phyloP scores from a whole-genome alignment of 2,113 vertebrate species.

The Semnornis frantzii region DNA sequence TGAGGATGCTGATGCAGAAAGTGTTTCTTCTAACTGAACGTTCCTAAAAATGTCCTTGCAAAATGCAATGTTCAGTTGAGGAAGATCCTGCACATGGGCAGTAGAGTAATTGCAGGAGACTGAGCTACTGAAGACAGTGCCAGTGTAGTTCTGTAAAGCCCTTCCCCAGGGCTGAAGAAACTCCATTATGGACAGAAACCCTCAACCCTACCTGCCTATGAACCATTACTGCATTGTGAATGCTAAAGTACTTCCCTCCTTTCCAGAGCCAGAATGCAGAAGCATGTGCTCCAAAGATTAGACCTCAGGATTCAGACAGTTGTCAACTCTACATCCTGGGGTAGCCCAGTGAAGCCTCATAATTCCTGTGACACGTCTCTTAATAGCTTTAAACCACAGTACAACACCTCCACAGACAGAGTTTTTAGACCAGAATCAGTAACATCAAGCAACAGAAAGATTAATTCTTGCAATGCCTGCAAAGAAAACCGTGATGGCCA shows the following conservation, averaged over 20 bases:
- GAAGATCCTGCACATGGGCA: neutral
- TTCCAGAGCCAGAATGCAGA: neutral
- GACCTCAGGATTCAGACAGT: neutral
- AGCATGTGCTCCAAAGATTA: neutral
- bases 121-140: neutral
- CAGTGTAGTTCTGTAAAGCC: neutral
- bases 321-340: neutral
- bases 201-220: neutral
- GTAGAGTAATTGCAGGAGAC: neutral
- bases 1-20: neutral
- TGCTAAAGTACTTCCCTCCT: neutral
- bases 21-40: neutral
- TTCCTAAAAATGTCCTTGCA: neutral
- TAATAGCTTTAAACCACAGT: neutral
- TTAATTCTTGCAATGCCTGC: neutral
- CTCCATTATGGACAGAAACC: neutral
- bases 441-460: neutral
- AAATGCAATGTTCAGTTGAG: neutral
- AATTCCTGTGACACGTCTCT: rapidly evolving
- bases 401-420: neutral
- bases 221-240: neutral
- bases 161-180: neutral
- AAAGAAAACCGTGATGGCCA: neutral
- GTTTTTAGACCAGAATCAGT: neutral
- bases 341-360: rapidly evolving